Base-by-base conservation (phyloP, 2,113 vertebrate species). In the Myotis davidii region DNA sequence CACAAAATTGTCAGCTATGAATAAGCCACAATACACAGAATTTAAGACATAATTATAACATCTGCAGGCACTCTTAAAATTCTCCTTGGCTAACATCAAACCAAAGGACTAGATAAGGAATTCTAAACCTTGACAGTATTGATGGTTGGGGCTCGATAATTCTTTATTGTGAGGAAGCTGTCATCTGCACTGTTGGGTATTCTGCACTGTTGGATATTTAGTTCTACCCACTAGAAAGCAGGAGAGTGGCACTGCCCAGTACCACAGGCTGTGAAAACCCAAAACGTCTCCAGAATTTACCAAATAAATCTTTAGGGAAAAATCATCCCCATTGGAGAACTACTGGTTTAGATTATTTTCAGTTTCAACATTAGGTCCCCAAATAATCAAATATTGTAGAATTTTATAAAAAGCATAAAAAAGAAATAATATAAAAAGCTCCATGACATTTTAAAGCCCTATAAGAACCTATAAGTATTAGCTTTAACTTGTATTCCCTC, bases 101-200 rank as follows among this genome's bases (percentile, higher is more conserved):
- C 32, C 54, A 94, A 96, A 96, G 29, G 25, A 85, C 9, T 70
- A 78, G 10, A 81, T 76, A 91, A 94, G 27, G 54, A 78, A 89
- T 79, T 70, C 20, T 52, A 90, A 91, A 52, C 12, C 12, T 32
- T 74, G 39, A 67, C 29, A 91, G 4, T 65, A 42, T 0, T 73
- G 64, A 90, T 13, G 61, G 59, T 56, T 23, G 50, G 65, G 67
- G 21, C 67, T 50, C 17, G 12, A 52, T 54, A 77, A 92, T 50
- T 88, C 18, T 90, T 73, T 95, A 34, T 23, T 69, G 21, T 87
- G 52, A 76, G 21, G 11, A 89, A 32, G 27, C 32, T 73, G 21
- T 93, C 27, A 64, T 81, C n/a, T 84, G 32, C 20, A 67, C 64
- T 17, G 32, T 1, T 67, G 14, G 25, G 17, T 67, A 67, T 67